Evolutionary conservation across 1,140 invertebrate genomes (phyloP).

Genomic region (Dufourea novaeangliae): DNA sequence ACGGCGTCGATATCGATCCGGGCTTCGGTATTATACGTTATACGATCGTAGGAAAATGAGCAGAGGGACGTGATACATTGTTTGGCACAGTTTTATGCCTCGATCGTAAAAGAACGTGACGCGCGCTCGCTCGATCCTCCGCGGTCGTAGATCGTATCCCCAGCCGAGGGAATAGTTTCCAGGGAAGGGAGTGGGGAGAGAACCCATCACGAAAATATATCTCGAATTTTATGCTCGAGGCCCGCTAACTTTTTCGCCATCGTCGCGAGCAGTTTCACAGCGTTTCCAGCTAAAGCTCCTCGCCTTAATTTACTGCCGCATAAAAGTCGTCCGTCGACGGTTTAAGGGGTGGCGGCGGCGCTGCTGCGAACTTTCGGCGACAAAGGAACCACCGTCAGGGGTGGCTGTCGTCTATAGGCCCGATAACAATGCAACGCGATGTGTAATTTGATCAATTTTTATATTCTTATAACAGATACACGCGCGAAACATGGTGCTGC

Average conservation of each 20-base stretch:
- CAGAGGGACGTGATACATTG: conserved; percentile 14
- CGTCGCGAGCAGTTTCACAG: conserved; percentile 24
- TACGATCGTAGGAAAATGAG: conserved; percentile 12
- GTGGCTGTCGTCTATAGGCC: neutral
- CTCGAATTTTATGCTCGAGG: conserved; percentile 49
- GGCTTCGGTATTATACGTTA: neutral
- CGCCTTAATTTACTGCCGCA: conserved; percentile 62
- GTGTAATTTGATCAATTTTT: conserved; percentile 47
- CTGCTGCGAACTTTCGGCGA: conserved; percentile 30
- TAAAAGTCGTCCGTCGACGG: conserved; percentile 47
- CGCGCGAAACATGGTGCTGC: too few relatives aligned
- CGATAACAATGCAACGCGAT: conserved; percentile 37
- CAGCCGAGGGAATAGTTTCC: neutral
- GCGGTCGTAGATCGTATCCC: conserved; percentile 39
- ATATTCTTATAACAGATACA: too few relatives aligned
- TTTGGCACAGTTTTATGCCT: conserved; percentile 41
- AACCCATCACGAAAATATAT: conserved; percentile 48
- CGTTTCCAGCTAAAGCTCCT: conserved; percentile 21
- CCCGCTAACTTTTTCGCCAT: conserved; percentile 41
- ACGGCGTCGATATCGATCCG: neutral
- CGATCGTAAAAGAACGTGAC: conserved; percentile 41
- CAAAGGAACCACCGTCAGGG: conserved; percentile 23
- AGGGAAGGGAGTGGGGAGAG: conserved; percentile 3
- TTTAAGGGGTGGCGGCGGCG: conserved; percentile 44
- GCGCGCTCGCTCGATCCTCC: neutral